Evolutionary conservation across 2,113 vertebrate species (phyloP).

Genomic region (Leuciscus idus): DNA sequence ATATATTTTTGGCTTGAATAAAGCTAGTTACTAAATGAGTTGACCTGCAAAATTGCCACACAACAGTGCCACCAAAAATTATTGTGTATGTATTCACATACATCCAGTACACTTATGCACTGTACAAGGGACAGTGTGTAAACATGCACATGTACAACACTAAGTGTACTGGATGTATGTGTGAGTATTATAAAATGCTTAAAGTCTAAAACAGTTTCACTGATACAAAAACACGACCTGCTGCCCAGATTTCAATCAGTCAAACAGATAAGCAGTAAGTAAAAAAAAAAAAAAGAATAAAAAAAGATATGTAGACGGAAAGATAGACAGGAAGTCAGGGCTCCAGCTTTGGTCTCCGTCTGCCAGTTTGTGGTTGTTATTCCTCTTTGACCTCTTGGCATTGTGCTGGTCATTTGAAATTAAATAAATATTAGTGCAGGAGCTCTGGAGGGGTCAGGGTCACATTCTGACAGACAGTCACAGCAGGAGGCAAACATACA

Average conservation of each 20-base stretch:
- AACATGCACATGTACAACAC: background rate
- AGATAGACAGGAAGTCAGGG: conserved; percentile 20
- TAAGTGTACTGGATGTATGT: background rate
- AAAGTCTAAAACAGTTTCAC: background rate
- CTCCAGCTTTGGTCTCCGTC: conserved; percentile 21
- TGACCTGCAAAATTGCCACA: background rate
- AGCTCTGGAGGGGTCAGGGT: conserved; percentile 48
- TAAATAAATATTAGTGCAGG: conserved; percentile 61
- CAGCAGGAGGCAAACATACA: conserved; percentile 20
- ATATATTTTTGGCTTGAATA: background rate
- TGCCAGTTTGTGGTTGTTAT: conserved; percentile 48
- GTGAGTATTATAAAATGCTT: background rate
- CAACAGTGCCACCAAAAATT: background rate
- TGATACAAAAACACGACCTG: background rate
- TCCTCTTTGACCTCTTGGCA: conserved; percentile 34
- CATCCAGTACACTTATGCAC: too few relatives aligned
- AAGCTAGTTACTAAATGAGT: too few relatives aligned
- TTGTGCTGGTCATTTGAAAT: conserved; percentile 39
- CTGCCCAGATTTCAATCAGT: background rate
- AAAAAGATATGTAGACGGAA: background rate
- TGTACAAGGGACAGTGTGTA: background rate
- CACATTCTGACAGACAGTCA: conserved; percentile 54
- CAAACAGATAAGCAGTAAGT: background rate
- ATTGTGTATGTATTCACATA: too few relatives aligned
- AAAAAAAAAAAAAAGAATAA: background rate